Evolutionary conservation across 2,888 invertebrate species (phyloP).

Genomic region (Aspidiotus destructor): DNA sequence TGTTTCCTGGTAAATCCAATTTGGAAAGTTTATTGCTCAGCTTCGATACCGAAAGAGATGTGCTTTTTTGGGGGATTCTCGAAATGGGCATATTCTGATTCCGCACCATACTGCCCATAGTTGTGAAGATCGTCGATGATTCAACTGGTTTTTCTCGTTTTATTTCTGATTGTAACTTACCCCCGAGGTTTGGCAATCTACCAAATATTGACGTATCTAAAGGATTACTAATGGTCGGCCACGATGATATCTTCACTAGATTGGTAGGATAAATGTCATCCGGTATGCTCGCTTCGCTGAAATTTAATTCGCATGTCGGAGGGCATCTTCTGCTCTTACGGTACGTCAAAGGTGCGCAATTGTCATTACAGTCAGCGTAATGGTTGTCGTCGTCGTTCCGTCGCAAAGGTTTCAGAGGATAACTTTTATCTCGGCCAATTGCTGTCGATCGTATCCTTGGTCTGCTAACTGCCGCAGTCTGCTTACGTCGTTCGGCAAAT

Average conservation of each 20-base stretch:
- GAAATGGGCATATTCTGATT: slow-evolving; percentile 16
- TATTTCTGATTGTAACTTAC: slow-evolving; percentile 40
- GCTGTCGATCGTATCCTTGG: not conserved
- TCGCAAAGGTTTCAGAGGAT: slow-evolving; percentile 66
- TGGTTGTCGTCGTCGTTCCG: slow-evolving; percentile 40
- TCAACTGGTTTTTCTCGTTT: slow-evolving; percentile 10
- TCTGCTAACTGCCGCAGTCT: slow-evolving; percentile 39
- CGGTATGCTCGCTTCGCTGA: not conserved
- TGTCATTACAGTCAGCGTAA: not conserved
- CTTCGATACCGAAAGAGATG: slow-evolving; percentile 12
- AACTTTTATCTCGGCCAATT: slow-evolving; percentile 55
- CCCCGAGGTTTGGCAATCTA: slow-evolving; percentile 44
- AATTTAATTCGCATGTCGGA: not conserved
- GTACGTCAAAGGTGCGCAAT: not conserved
- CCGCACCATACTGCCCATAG: slow-evolving; percentile 9
- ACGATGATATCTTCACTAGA: slow-evolving; percentile 1
- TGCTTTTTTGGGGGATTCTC: slow-evolving; percentile 10
- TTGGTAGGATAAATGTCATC: not conserved
- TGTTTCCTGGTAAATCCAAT: not conserved
- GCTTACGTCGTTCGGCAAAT: slow-evolving; percentile 61
- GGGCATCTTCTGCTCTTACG: not conserved
- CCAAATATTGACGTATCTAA: slow-evolving; percentile 36
- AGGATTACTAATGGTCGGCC: slow-evolving; percentile 9
- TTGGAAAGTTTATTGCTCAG: slow-evolving; percentile 14
- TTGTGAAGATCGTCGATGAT: not conserved